A percentile compares a stretch with the other conserved stretches of the same genome.
Evolutionary conservation across 2,888 invertebrate genomes (phyloP).

Genomic region (Magallana nippona): DNA sequence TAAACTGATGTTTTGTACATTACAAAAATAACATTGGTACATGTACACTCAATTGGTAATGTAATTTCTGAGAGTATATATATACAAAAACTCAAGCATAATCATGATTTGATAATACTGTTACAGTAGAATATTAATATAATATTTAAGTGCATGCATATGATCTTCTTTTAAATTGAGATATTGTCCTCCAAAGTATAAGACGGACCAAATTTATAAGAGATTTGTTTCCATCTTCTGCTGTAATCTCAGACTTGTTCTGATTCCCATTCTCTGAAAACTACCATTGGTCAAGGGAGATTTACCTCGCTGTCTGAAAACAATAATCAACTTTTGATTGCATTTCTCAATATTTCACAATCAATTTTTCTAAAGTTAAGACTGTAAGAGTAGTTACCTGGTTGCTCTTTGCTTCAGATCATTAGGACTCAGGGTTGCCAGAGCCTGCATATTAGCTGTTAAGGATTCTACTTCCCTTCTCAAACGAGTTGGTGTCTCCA

Average conservation of each 20-base stretch:
- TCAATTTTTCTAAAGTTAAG: too few species aligned
- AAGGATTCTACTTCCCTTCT: constrained; percentile 73
- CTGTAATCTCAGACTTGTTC: constrained; percentile 39
- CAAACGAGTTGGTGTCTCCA: constrained; percentile 73
- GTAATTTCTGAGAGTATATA: too few species aligned
- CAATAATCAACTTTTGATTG: background rate
- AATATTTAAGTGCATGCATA: background rate
- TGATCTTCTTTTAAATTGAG: background rate
- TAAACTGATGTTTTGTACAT: too few species aligned
- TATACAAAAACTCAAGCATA: background rate
- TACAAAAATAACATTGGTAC: too few species aligned
- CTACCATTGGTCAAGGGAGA: constrained; percentile 65
- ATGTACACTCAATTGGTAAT: too few species aligned
- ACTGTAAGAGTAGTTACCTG: constrained; percentile 45
- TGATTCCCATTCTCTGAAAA: constrained; percentile 49
- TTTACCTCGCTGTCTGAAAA: constrained; percentile 50
- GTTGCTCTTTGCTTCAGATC: constrained; percentile 60
- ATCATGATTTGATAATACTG: background rate
- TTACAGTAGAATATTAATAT: background rate
- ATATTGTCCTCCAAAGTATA: background rate
- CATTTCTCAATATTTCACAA: background rate
- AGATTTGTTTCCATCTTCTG: constrained; percentile 14
- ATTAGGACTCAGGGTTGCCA: constrained; percentile 69
- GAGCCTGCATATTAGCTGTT: constrained; percentile 74
- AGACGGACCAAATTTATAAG: background rate